Evolutionary conservation across 2,797 vertebrate genomes (phyloP).

Genomic region (Sebastes oblongus): DNA sequence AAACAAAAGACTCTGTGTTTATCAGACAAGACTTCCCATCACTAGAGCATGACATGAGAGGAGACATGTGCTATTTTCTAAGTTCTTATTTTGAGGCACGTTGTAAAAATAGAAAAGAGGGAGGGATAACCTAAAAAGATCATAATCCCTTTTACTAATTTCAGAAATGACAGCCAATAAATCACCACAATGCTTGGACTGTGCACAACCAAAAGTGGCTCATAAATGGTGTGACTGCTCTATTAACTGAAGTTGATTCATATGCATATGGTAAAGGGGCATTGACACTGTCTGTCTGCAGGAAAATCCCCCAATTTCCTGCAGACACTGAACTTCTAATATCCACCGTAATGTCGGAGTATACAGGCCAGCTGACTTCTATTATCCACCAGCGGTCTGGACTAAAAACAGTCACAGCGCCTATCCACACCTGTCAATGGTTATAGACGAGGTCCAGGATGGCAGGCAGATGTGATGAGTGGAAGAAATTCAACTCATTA

Average conservation of each 20-base stretch:
- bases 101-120: conserved; percentile 23
- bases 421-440: conserved; percentile 63
- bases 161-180: conserved; percentile 2
- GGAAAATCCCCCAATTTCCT: conserved; percentile 72
- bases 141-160: neutral
- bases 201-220: neutral
- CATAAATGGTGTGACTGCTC: conserved; percentile 3
- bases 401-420: conserved; percentile 52
- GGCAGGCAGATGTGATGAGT: conserved; percentile 53
- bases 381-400: conserved; percentile 61
- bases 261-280: conserved; percentile 18
- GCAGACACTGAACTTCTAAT: conserved; percentile 60
- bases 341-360: conserved; percentile 49
- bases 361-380: conserved; percentile 64
- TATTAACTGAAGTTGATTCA: conserved; percentile 40
- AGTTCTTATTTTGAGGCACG: conserved; percentile 1
- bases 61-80: conserved; percentile 14
- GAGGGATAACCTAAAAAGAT: neutral
- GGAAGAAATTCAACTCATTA: conserved; percentile 52
- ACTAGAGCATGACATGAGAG: conserved; percentile 15
- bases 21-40: conserved; percentile 54
- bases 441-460: conserved; percentile 47
- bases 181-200: neutral
- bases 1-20: conserved; percentile 71
- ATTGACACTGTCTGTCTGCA: conserved; percentile 32